A percentile compares a stretch with the other conserved stretches of the same genome.
Conservation (phyloP, 2,113 vertebrate genomes). For the Thalassoma bifasciatum region DNA sequence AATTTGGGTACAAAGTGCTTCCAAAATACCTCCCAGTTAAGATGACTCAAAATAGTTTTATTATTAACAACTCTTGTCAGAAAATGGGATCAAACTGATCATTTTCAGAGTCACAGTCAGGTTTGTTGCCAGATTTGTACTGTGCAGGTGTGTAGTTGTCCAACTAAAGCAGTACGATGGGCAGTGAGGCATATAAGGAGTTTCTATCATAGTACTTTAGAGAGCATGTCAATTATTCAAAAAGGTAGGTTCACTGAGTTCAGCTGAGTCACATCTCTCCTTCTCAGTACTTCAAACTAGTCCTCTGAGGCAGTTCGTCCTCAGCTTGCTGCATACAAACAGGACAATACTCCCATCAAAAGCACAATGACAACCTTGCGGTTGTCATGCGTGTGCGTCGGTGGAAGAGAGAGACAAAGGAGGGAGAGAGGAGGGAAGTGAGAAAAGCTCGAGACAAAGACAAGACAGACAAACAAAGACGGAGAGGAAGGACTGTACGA, state of each 20-base stretch:
- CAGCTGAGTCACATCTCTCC: neutral
- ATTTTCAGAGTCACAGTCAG: too few relatives aligned
- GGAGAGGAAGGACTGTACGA: neutral
- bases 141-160: neutral
- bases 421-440: slow-evolving; percentile 11
- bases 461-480: neutral
- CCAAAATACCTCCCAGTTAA: too few relatives aligned
- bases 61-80: too few relatives aligned
- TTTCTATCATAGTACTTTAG: neutral
- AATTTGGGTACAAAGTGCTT: too few relatives aligned
- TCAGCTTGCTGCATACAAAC: slow-evolving; percentile 1
- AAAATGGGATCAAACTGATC: too few relatives aligned
- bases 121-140: too few relatives aligned
- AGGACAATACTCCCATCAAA: slow-evolving; percentile 36
- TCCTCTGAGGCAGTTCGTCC: neutral
- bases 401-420: slow-evolving; percentile 38
- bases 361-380: slow-evolving; percentile 24
- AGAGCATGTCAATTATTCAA: slow-evolving; percentile 22
- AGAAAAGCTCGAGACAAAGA: neutral
- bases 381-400: slow-evolving; percentile 28
- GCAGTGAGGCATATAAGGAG: slow-evolving; percentile 6
- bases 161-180: neutral
- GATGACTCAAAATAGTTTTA: too few relatives aligned
- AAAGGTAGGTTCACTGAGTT: slow-evolving; percentile 19
- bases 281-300: neutral